phyloP scores from a whole-genome alignment of 2,888 invertebrate genomes.

The Xanthorhoe designata region DNA sequence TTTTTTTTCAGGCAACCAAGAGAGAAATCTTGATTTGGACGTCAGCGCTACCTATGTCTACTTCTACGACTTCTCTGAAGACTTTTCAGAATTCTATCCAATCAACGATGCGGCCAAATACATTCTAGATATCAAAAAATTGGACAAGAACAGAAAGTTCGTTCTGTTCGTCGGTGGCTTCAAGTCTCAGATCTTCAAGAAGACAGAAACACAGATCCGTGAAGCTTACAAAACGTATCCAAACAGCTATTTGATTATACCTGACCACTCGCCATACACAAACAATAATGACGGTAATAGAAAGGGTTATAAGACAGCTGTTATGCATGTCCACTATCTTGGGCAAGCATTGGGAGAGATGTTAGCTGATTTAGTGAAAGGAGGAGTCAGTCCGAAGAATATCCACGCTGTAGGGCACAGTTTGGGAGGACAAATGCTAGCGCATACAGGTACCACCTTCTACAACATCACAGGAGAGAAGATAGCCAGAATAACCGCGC shows the following conservation, averaged over 20 bases:
- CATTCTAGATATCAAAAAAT: conserved; percentile 59
- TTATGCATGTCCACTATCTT: conserved; percentile 47
- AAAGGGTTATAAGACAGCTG: conserved; percentile 48
- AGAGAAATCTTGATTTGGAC: conserved; percentile 62
- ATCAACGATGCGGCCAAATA: conserved; percentile 63
- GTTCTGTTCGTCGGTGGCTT: conserved; percentile 73
- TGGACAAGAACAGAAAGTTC: conserved; percentile 67
- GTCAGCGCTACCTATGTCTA: conserved; percentile 67
- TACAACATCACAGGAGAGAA: conserved; percentile 36
- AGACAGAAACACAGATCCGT: conserved; percentile 44
- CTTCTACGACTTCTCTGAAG: conserved; percentile 69
- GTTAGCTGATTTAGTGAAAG: conserved; percentile 38
- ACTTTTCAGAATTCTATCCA: conserved; percentile 56
- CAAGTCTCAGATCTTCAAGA: conserved; percentile 72
- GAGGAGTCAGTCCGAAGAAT: conserved; percentile 40
- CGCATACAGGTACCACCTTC: conserved; percentile 37
- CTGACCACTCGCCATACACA: conserved; percentile 49
- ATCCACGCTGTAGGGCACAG: conserved; percentile 50
- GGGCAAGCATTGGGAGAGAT: conserved; percentile 46
- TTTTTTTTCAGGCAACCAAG: conserved; percentile 62
- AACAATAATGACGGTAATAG: conserved; percentile 40
- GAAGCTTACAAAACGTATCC: conserved; percentile 45
- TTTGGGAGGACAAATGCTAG: conserved; percentile 48
- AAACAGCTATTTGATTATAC: conserved; percentile 47
- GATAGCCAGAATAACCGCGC: conserved; percentile 43